phyloP scores from a whole-genome alignment of 2,797 vertebrate species.

The Lithobates sylvaticus region DNA sequence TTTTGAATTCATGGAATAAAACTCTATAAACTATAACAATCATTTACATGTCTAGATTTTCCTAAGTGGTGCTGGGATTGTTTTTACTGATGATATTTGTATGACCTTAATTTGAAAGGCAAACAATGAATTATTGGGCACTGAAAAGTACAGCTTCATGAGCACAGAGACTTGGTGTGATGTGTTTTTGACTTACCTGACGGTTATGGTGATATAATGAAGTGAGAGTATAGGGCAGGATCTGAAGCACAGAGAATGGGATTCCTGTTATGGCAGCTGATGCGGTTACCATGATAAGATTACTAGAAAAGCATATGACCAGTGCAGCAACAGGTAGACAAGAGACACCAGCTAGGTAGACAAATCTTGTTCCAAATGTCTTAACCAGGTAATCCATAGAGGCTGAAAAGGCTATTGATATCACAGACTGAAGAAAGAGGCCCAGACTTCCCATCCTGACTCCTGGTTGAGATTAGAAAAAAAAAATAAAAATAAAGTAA shows the following conservation, averaged over 20 bases:
- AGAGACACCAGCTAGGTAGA: slow-evolving; percentile 82
- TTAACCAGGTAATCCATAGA: slow-evolving; percentile 84
- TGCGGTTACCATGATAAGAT: slow-evolving; percentile 77
- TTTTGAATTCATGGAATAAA: no score
- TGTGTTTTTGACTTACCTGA: slow-evolving; percentile 73
- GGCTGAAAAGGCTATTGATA: slow-evolving; percentile 82
- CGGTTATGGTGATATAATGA: slow-evolving; percentile 86
- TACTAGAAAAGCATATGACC: slow-evolving; percentile 82
- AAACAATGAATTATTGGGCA: background rate
- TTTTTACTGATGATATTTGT: background rate
- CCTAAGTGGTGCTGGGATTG: background rate
- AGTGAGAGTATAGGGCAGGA: slow-evolving; percentile 85
- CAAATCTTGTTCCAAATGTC: slow-evolving; percentile 74
- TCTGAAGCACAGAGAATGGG: slow-evolving; percentile 85
- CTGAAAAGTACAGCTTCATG: background rate
- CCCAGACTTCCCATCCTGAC: slow-evolving; percentile 88
- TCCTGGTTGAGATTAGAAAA: slow-evolving; percentile 70
- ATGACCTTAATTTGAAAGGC: background rate
- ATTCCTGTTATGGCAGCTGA: slow-evolving; percentile 82
- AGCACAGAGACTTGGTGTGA: background rate
- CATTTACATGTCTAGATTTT: no score
- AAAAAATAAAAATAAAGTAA: background rate
- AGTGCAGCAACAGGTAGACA: slow-evolving; percentile 78
- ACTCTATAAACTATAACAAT: no score
- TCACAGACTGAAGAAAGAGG: slow-evolving; percentile 87